phyloP scores from a whole-genome alignment of 2,888 invertebrate genomes.

The Cybosia mesomella region DNA sequence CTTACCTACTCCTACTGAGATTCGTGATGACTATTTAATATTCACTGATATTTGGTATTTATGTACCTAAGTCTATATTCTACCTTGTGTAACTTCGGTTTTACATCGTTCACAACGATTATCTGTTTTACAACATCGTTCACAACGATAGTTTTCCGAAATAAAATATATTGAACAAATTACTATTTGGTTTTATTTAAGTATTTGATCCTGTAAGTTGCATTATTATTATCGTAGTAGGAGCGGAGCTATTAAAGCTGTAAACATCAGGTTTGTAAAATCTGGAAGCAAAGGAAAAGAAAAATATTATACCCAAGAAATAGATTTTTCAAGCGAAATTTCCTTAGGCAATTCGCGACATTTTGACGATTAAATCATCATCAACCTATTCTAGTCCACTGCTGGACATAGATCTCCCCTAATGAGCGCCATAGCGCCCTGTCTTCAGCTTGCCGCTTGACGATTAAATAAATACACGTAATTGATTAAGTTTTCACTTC shows the following conservation, averaged over 20 bases:
- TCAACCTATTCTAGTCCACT: too few species aligned
- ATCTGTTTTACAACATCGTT: constrained; percentile 50
- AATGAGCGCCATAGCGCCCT: too few species aligned
- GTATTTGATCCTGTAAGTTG: constrained; percentile 11
- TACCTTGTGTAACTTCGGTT: constrained; percentile 33
- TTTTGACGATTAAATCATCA: too few species aligned
- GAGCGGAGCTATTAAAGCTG: constrained; percentile 10
- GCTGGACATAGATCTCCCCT: too few species aligned
- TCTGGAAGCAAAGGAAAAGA: constrained; percentile 30
- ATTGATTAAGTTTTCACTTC: too few species aligned
- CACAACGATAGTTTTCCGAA: constrained; percentile 67
- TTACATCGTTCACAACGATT: constrained; percentile 6
- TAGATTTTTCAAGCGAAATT: not conserved
- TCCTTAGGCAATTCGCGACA: too few species aligned
- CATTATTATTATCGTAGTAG: constrained; percentile 29
- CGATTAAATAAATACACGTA: too few species aligned
- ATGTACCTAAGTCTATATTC: not conserved
- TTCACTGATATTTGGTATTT: not conserved
- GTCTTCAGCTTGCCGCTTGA: too few species aligned
- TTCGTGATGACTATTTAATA: not conserved
- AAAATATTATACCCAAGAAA: not conserved
- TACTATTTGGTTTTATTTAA: constrained; percentile 62
- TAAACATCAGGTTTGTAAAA: not conserved
- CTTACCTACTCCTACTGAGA: not conserved
- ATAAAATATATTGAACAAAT: constrained; percentile 69